A percentile compares a stretch with the other conserved stretches of the same genome.
These are phyloP conservation scores for Plotosus lineatus DNA, from an alignment of 2,113 vertebrate species.

Conservation along the genomic window DNA sequence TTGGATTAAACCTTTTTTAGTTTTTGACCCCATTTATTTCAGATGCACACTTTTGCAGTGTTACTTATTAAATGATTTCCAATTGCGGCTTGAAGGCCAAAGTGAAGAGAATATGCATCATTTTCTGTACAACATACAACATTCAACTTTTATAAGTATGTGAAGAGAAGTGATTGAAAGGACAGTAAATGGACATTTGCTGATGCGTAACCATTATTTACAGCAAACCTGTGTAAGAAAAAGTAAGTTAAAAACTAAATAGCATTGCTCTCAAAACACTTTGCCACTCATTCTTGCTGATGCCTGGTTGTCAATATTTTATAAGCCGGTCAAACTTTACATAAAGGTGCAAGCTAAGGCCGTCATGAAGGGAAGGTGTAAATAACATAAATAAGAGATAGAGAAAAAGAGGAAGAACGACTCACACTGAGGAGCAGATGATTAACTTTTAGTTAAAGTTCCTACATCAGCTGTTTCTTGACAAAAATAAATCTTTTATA, in stretches of 20 bases:
- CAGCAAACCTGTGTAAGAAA: neutral
- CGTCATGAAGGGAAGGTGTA: slow-evolving; percentile 12
- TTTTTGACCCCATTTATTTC: neutral
- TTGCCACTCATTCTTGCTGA: slow-evolving; percentile 22
- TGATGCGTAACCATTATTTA: neutral
- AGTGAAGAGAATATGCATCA: neutral
- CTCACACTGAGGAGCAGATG: slow-evolving; percentile 18
- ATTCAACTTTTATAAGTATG: neutral
- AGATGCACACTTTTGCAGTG: slow-evolving; percentile 4
- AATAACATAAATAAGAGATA: slow-evolving; percentile 38
- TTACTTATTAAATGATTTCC: neutral
- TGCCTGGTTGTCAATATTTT: slow-evolving; percentile 27
- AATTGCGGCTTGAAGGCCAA: neutral
- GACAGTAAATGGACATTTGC: slow-evolving; percentile 1
- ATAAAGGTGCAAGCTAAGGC: slow-evolving; percentile 22
- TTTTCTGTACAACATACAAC: neutral
- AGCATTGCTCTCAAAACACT: neutral
- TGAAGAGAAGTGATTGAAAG: neutral
- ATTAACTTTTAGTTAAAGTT: slow-evolving; percentile 48
- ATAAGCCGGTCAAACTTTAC: slow-evolving; percentile 28
- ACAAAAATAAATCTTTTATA: slow-evolving; percentile 47
- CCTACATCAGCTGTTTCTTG: slow-evolving; percentile 45
- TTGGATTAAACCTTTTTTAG: neutral
- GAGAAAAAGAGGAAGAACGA: neutral
- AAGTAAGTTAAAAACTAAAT: neutral